Percentiles rank a stretch among this genome's conserved stretches.
These are phyloP conservation scores for Dryomyza anilis DNA, from an alignment of 2,888 invertebrate genomes.

Conservation along the genomic window DNA sequence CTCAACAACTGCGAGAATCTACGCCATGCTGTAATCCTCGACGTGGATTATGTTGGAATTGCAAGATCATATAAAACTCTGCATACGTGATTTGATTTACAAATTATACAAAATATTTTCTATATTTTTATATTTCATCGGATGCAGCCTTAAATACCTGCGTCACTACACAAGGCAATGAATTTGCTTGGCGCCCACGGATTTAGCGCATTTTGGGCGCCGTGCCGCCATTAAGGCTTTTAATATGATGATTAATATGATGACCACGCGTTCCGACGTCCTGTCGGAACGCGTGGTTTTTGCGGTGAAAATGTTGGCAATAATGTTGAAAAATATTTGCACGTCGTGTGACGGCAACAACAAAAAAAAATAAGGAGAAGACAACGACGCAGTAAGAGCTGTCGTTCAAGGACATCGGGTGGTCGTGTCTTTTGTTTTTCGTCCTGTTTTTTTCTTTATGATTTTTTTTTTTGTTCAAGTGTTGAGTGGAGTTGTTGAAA, in stretches of 20 bases:
- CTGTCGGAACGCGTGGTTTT: slow-evolving; percentile 7
- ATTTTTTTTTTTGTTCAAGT: slow-evolving; percentile 12
- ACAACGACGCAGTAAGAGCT: too few species aligned
- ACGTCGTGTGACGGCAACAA: slow-evolving; percentile 2
- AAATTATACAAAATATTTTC: slow-evolving; percentile 5
- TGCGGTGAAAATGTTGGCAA: slow-evolving; percentile 12
- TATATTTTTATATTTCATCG: too few species aligned
- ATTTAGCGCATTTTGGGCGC: too few species aligned
- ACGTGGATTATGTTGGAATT: slow-evolving; percentile 14
- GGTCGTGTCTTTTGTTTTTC: too few species aligned
- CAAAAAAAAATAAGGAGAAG: not conserved
- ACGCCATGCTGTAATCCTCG: slow-evolving; percentile 7
- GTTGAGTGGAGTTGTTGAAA: not conserved
- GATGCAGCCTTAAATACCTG: slow-evolving; percentile 4
- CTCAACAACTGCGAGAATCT: slow-evolving; percentile 11
- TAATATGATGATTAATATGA: slow-evolving; percentile 19
- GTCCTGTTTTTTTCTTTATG: too few species aligned
- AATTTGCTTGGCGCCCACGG: not conserved
- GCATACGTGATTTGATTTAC: slow-evolving; percentile 23
- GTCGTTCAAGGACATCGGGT: too few species aligned
- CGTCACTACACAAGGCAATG: not conserved
- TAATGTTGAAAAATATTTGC: slow-evolving; percentile 2
- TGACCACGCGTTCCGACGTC: too few species aligned
- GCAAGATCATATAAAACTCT: slow-evolving; percentile 17
- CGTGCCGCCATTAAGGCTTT: not conserved